Percentiles rank a stretch among this genome's conserved stretches.
Evolutionary conservation across 2,888 invertebrate species (phyloP).

Genomic region (Agrotis exclamationis): DNA sequence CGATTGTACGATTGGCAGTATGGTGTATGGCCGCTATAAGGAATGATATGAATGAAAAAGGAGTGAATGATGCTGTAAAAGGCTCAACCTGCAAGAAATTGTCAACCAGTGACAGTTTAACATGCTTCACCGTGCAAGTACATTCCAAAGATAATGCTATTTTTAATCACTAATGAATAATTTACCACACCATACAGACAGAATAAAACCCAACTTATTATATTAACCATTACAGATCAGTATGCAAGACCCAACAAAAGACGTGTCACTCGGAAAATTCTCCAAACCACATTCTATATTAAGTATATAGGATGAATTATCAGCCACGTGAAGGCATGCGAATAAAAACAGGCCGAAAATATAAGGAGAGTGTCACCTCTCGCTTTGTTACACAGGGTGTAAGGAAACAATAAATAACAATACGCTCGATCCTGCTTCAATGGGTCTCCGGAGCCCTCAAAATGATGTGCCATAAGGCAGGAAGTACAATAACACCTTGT

Average conservation of each 20-base stretch:
- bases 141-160: slow-evolving; percentile 13
- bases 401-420: slow-evolving; percentile 71
- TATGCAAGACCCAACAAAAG: slow-evolving; percentile 42
- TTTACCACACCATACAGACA: slow-evolving; percentile 35
- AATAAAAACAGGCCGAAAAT: slow-evolving; percentile 58
- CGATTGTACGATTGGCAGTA: too few relatives aligned
- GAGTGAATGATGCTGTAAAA: too few relatives aligned
- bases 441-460: slow-evolving; percentile 63
- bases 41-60: too few relatives aligned
- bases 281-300: slow-evolving; percentile 54
- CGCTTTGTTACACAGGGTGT: slow-evolving; percentile 55
- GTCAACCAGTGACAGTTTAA: background rate
- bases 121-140: background rate
- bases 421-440: slow-evolving; percentile 66
- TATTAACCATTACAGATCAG: slow-evolving; percentile 37
- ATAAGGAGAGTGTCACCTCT: slow-evolving; percentile 55
- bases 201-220: slow-evolving; percentile 37
- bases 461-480: slow-evolving; percentile 64
- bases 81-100: background rate
- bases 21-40: too few relatives aligned
- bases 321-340: slow-evolving; percentile 53
- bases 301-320: slow-evolving; percentile 53
- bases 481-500: slow-evolving; percentile 70
- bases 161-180: slow-evolving; percentile 51
- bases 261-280: slow-evolving; percentile 36